Evolutionary conservation across 92 coral and sea anemone genomes (phyloP), one percentile per base, ranked within the genome.

Genomic region (Virgularia gustaviana): DNA sequence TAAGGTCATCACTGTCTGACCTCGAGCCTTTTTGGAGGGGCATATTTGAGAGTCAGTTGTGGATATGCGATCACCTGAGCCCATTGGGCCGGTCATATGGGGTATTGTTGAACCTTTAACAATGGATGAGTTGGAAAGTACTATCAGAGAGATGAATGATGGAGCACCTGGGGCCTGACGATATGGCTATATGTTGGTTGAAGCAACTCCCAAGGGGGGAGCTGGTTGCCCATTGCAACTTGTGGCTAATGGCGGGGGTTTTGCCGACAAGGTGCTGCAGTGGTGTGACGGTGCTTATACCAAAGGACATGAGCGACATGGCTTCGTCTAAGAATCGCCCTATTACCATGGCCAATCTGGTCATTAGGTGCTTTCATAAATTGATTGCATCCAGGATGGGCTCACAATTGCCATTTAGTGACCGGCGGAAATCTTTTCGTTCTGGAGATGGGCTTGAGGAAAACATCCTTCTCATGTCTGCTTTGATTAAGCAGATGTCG

Each of bases 381-480:
- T 4, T 76, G 0, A 6, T 63, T 49, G 81, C 73, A 0, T 20
- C 16, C 8, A 13, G 63, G 32, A 0, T 23, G 1, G 60, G 23
- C 15, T 16, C 1, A 0, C 37, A 31, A 16, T 51, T 38, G 24
- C 74, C 59, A 6, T 22, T 67, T 2, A 13, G 22, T 0, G 30
- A 41, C 36, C 15, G 57, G 1, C 70, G 43, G 34, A 73, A 57
- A 36, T 68, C 47, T 13, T 73, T 73, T 44, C 11, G 42, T 8
- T n/a, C 20, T 0, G 79, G 70, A 6, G 79, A 73, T 18, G 79
- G 58, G n/a, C 5, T 58, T 4, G 70, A 70, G 12, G 47, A 73
- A 24, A 38, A 57, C 25, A 9, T 39, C 0, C 20, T 58, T 3
- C 1, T 33, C 9, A 13, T 74, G 19, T 4, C 22, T 33, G 24